Percentiles rank a stretch among this genome's conserved stretches.
phyloP scores from a whole-genome alignment of 2,888 invertebrate genomes.

The Machimus atricapillus region DNA sequence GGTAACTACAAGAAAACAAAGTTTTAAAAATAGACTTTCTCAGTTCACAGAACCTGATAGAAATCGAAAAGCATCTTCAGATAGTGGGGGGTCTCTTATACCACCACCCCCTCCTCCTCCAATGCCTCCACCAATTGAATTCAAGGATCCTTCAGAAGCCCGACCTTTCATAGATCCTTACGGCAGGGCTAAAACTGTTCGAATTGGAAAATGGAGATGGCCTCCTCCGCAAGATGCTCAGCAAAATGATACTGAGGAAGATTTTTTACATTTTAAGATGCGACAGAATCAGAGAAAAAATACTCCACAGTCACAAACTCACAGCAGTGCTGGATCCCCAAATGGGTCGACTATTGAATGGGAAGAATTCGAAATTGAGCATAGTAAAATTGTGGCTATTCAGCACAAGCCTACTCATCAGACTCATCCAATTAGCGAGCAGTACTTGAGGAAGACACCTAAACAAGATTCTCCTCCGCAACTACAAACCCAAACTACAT shows the following conservation, averaged over 20 bases:
- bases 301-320: slow-evolving; percentile 71
- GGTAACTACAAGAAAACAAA: slow-evolving; percentile 59
- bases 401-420: slow-evolving; percentile 59
- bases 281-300: slow-evolving; percentile 81
- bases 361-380: slow-evolving; percentile 85
- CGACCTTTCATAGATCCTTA: slow-evolving; percentile 89
- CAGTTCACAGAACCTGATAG: slow-evolving; percentile 55
- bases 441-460: slow-evolving; percentile 16
- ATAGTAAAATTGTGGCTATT: slow-evolving; percentile 56
- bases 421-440: slow-evolving; percentile 41
- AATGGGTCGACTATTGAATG: slow-evolving; percentile 72
- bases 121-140: slow-evolving; percentile 85
- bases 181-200: slow-evolving; percentile 90
- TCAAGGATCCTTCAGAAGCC: slow-evolving; percentile 80
- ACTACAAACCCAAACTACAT: slow-evolving; percentile 44
- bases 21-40: slow-evolving; percentile 56
- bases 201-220: slow-evolving; percentile 97
- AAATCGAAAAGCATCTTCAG: slow-evolving; percentile 61
- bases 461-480: slow-evolving; percentile 12
- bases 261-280: slow-evolving; percentile 88
- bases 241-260: slow-evolving; percentile 74
- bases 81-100: slow-evolving; percentile 61
- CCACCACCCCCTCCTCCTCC: slow-evolving; percentile 88
- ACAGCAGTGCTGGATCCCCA: slow-evolving; percentile 57
- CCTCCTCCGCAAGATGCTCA: slow-evolving; percentile 84